phyloP scores from a whole-genome alignment of 2,113 vertebrate genomes.

The Stegostoma tigrinum region DNA sequence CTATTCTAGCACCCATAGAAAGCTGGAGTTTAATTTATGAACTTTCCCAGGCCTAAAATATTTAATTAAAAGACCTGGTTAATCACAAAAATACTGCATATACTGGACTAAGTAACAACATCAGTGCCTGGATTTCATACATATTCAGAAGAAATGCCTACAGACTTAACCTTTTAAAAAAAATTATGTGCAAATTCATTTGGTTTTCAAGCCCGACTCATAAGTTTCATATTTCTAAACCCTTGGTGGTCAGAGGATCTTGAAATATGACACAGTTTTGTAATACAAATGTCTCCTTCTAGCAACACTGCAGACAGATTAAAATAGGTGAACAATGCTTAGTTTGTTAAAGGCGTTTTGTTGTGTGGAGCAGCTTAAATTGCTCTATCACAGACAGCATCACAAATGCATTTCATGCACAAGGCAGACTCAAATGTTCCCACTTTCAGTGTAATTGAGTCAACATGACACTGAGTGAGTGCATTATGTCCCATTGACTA shows the following conservation, averaged over 20 bases:
- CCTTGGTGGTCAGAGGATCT: not conserved
- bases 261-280: not conserved
- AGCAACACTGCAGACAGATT: not conserved
- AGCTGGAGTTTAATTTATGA: not conserved
- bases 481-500: not conserved
- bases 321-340: not conserved
- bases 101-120: not conserved
- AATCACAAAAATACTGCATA: not conserved
- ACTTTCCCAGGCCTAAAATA: not conserved
- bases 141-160: not conserved
- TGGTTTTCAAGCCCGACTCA: no score
- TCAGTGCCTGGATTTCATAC: not conserved
- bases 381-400: not conserved
- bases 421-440: not conserved
- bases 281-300: not conserved
- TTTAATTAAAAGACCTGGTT: not conserved
- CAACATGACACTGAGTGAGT: conserved; percentile 11
- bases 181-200: not conserved
- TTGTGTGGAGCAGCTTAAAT: not conserved
- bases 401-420: not conserved
- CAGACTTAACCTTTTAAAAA: not conserved
- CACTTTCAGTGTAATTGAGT: not conserved
- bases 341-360: not conserved
- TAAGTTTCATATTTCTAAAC: not conserved
- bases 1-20: not conserved